phyloP scores from a whole-genome alignment of 2,888 invertebrate species.

The Stegana nigrithorax region DNA sequence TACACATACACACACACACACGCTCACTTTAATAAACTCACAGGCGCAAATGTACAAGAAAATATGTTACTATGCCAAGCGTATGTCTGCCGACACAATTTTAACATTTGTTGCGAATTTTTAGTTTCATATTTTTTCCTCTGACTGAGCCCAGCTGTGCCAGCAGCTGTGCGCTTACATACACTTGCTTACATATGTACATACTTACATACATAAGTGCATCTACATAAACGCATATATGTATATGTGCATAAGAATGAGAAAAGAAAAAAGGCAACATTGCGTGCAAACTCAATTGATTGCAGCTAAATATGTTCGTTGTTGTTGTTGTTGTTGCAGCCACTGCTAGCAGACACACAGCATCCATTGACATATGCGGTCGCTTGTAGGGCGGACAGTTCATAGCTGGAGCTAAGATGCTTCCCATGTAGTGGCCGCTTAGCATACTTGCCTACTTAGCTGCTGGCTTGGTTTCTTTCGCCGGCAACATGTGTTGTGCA shows the following conservation, averaged over 20 bases:
- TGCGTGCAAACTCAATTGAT: constrained; percentile 59
- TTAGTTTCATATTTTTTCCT: not conserved
- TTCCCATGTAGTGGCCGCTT: too few relatives aligned
- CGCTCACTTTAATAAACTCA: not conserved
- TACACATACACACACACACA: too few relatives aligned
- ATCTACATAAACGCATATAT: constrained; percentile 5
- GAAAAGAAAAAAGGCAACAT: constrained; percentile 20
- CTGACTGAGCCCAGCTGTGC: not conserved
- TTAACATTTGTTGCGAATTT: constrained; percentile 6
- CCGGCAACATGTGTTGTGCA: not conserved
- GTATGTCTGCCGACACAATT: constrained; percentile 14
- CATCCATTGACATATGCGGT: constrained; percentile 2
- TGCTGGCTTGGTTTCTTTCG: constrained; percentile 43
- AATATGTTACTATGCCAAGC: not conserved
- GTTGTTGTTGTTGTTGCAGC: not conserved
- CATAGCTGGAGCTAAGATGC: too few relatives aligned
- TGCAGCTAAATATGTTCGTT: too few relatives aligned
- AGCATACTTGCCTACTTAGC: constrained; percentile 52
- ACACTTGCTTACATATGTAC: constrained; percentile 12
- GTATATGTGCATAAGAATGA: too few relatives aligned
- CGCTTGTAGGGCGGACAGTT: not conserved
- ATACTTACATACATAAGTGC: constrained; percentile 9
- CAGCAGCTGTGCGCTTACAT: not conserved
- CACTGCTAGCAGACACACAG: constrained; percentile 9
- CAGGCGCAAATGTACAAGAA: not conserved